These are phyloP conservation scores for Columba janthina DNA, from an alignment of 2,113 vertebrate species.

Conservation along the genomic window DNA sequence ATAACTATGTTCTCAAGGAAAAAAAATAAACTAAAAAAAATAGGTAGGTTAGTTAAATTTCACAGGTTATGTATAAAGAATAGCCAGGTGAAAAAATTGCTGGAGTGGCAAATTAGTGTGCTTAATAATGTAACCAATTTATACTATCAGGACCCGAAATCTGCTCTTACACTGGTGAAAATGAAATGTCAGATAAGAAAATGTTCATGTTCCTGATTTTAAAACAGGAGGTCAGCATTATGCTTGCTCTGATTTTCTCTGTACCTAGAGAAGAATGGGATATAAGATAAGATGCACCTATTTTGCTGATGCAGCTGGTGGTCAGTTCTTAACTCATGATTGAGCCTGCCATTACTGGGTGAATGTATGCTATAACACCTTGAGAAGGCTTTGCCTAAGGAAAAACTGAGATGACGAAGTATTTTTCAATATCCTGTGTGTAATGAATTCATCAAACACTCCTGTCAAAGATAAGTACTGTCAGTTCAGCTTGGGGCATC, in stretches of 20 bases:
- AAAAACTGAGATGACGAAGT: background rate
- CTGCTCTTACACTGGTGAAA: background rate
- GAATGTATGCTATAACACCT: background rate
- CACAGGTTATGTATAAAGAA: background rate
- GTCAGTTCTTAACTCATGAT: background rate
- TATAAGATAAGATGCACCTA: background rate
- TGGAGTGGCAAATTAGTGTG: background rate
- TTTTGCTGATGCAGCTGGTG: background rate
- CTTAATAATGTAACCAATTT: background rate
- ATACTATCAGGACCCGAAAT: background rate
- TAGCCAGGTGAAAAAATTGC: background rate
- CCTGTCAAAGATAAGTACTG: background rate
- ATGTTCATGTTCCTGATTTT: background rate
- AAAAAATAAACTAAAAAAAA: background rate
- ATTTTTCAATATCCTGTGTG: background rate
- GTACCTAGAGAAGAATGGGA: background rate
- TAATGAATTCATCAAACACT: background rate
- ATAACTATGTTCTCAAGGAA: background rate
- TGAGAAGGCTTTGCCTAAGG: background rate
- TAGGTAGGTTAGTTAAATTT: background rate
- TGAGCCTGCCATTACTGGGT: background rate
- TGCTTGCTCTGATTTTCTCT: background rate
- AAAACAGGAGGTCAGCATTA: background rate
- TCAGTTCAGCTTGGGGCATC: background rate
- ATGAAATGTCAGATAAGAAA: background rate